Conservation (phyloP, 1,140 invertebrate species). For the Drosophila tani region DNA sequence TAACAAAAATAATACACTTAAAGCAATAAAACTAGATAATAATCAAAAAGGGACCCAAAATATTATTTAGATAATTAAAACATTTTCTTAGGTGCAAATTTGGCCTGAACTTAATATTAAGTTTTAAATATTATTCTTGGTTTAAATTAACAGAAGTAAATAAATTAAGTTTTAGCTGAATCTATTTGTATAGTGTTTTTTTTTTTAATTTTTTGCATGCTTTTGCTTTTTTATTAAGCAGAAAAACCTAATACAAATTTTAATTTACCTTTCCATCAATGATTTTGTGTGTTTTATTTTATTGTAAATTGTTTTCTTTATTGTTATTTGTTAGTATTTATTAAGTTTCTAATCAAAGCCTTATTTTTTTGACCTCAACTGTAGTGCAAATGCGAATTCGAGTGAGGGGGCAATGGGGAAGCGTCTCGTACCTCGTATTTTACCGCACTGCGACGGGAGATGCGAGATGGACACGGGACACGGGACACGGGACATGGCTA, state of each 20-base stretch:
- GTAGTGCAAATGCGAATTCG: slow-evolving; percentile 3
- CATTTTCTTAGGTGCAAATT: neutral
- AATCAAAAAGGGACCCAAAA: neutral
- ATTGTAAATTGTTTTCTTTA: neutral
- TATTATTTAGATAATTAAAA: too few relatives aligned
- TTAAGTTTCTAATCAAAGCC: neutral
- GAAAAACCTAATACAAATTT: too few relatives aligned
- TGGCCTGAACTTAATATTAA: too few relatives aligned
- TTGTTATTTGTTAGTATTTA: too few relatives aligned
- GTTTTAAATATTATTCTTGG: too few relatives aligned
- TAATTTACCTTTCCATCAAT: too few relatives aligned
- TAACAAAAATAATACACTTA: neutral
- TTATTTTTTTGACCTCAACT: neutral
- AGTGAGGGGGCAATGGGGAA: neutral
- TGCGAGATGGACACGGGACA: slow-evolving; percentile 11
- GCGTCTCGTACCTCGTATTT: slow-evolving; percentile 18
- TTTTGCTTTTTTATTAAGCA: too few relatives aligned
- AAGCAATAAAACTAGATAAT: neutral
- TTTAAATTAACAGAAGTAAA: too few relatives aligned
- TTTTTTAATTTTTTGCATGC: too few relatives aligned
- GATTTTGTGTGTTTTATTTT: neutral
- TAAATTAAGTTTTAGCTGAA: too few relatives aligned
- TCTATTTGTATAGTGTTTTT: too few relatives aligned
- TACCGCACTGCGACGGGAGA: slow-evolving; percentile 53
- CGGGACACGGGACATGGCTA: slow-evolving; percentile 25